Evolutionary conservation across 2,888 invertebrate genomes (phyloP).

Genomic region (Cryptosula pallasiana): DNA sequence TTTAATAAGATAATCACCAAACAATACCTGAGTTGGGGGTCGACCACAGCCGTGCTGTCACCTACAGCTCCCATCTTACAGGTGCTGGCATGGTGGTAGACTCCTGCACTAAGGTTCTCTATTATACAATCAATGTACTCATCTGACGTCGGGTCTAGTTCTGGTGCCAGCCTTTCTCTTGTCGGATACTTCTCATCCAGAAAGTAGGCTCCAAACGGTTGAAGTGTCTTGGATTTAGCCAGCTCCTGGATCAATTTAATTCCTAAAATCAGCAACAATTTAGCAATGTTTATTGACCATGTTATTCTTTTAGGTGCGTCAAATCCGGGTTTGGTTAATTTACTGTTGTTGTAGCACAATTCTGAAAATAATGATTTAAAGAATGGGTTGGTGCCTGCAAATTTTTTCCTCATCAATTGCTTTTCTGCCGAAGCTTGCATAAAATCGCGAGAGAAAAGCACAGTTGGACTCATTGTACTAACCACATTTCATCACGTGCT

Average conservation of each 20-base stretch:
- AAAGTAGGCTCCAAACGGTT: not conserved
- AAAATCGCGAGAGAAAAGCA: no score
- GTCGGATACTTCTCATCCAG: conserved; percentile 14
- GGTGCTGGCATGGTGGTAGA: conserved; percentile 18
- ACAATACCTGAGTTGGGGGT: conserved; percentile 19
- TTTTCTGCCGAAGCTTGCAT: no score
- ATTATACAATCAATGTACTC: conserved; percentile 4
- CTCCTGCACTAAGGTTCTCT: not conserved
- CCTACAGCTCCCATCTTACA: conserved; percentile 23
- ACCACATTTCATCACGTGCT: conserved; percentile 72
- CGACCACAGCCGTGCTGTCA: conserved; percentile 11
- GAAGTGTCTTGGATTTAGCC: not conserved
- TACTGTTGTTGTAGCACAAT: no score
- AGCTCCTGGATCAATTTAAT: not conserved
- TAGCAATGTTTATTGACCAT: no score
- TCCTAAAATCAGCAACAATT: conserved; percentile 2
- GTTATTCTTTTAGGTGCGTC: no score
- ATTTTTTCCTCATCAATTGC: no score
- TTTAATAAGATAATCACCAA: no score
- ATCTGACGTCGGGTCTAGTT: not conserved
- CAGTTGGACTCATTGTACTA: no score
- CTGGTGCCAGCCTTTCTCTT: not conserved
- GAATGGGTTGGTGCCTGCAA: no score
- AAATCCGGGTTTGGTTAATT: no score
- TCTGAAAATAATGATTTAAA: no score